Percentiles rank a stretch among this genome's conserved stretches.
phyloP scores from a whole-genome alignment of 1,140 invertebrate genomes.

The Paralvinella palmiformis region DNA sequence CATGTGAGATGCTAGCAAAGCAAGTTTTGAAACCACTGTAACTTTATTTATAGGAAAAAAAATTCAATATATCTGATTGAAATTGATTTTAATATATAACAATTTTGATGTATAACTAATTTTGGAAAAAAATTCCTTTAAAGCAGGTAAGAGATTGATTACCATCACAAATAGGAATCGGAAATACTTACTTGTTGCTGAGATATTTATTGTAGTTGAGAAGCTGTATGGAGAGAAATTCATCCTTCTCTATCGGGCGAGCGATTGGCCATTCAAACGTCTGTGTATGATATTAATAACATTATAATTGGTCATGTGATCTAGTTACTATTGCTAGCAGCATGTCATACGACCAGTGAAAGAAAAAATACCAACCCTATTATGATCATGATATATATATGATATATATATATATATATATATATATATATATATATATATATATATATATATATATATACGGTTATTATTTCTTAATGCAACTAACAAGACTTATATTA shows the following conservation, averaged over 20 bases:
- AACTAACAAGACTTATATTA: too few species aligned
- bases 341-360: too few species aligned
- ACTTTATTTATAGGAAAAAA: not conserved
- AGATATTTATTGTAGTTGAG: constrained; percentile 53
- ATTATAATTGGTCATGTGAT: not conserved
- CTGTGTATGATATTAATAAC: too few species aligned
- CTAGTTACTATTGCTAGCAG: not conserved
- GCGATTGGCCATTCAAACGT: constrained; percentile 65
- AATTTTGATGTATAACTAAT: too few species aligned
- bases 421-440: not conserved
- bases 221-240: constrained; percentile 60
- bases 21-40: not conserved
- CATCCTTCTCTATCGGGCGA: constrained; percentile 57
- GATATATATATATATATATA: not conserved
- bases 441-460: not conserved
- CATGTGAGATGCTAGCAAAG: too few species aligned
- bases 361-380: too few species aligned
- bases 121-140: not conserved
- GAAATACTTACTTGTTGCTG: constrained; percentile 29
- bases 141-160: constrained; percentile 7
- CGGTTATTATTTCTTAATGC: not conserved
- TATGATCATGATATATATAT: not conserved
- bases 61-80: too few species aligned
- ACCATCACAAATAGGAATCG: constrained; percentile 1
- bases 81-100: too few species aligned